Conservation (phyloP, 2,888 invertebrate species). For the Uloborus plumipes region DNA sequence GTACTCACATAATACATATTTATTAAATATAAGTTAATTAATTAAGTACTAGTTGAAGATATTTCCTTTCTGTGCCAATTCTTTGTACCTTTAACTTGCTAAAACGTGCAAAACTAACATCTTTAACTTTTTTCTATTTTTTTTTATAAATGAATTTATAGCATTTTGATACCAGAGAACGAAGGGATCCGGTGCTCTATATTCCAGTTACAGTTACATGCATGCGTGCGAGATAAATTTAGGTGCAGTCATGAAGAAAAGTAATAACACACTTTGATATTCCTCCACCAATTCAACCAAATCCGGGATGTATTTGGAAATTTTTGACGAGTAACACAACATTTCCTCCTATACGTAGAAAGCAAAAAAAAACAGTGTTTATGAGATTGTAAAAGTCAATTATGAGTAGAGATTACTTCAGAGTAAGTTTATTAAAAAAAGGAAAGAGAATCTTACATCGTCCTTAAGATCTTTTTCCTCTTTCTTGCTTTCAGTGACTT, state of each 20-base stretch:
- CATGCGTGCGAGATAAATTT: background rate
- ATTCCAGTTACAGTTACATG: background rate
- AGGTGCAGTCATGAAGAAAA: background rate
- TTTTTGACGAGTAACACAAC: conserved; percentile 77
- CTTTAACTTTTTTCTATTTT: too few relatives aligned
- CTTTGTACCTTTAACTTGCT: too few relatives aligned
- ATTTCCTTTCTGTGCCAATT: too few relatives aligned
- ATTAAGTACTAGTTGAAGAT: too few relatives aligned
- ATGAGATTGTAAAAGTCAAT: background rate
- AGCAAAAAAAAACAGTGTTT: background rate
- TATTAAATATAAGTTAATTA: too few relatives aligned
- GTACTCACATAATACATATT: too few relatives aligned
- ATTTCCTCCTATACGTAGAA: conserved; percentile 71
- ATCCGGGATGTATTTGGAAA: conserved; percentile 75
- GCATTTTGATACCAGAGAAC: too few relatives aligned
- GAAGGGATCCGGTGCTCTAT: background rate
- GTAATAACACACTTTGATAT: conserved; percentile 40
- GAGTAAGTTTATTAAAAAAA: background rate
- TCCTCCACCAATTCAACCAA: conserved; percentile 71
- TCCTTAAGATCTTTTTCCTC: conserved; percentile 66
- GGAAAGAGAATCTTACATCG: conserved; percentile 14
- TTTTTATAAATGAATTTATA: too few relatives aligned
- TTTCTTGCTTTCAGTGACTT: conserved; percentile 74
- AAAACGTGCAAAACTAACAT: too few relatives aligned
- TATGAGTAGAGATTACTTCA: background rate